Conservation (phyloP, 2,888 invertebrate genomes). For the Halictus quadricinctus region DNA sequence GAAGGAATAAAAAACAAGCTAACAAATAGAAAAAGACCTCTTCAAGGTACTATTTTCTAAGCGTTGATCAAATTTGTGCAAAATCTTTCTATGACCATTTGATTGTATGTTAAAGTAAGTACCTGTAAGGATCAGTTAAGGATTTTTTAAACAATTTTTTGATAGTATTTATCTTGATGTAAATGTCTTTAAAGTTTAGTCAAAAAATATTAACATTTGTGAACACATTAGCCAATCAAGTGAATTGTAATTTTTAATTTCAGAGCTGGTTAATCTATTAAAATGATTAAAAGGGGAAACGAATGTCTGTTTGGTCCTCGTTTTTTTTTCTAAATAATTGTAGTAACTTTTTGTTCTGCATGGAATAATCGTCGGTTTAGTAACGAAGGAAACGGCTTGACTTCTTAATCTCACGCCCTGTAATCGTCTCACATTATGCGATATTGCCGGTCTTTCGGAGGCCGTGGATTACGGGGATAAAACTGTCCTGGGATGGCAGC, state of each 20-base stretch:
- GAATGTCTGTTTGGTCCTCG: background rate
- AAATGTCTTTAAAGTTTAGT: no score
- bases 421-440: slow-evolving; percentile 41
- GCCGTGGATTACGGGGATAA: slow-evolving; percentile 28
- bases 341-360: background rate
- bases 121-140: no score
- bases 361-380: background rate
- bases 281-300: no score
- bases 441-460: slow-evolving; percentile 23
- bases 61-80: background rate
- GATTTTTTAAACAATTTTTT: no score
- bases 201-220: no score
- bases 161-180: no score
- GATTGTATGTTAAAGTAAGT: no score
- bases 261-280: no score
- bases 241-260: no score
- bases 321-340: background rate
- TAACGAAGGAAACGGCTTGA: slow-evolving; percentile 58
- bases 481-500: slow-evolving; percentile 16
- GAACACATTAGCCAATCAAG: no score
- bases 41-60: background rate
- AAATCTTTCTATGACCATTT: no score
- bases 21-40: background rate
- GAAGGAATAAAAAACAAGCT: background rate
- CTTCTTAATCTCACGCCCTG: slow-evolving; percentile 61